A percentile compares a stretch with the other conserved stretches of the same genome.
Conservation (phyloP, 2,797 vertebrate species). For the Gobio occitaniae region DNA sequence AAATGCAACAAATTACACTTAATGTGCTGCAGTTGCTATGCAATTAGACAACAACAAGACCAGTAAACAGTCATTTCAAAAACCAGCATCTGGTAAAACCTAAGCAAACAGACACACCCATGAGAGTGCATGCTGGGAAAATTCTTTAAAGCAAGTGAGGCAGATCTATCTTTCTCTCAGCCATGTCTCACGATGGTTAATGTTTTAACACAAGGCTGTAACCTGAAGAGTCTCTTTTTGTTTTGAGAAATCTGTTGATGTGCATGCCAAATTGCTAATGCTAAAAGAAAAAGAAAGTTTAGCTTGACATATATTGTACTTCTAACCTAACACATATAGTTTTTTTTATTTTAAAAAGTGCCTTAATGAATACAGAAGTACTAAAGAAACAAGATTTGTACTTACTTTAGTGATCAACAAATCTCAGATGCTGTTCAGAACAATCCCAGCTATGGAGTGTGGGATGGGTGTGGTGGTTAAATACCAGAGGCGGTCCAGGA, state of each 20-base stretch:
- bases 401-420: slow-evolving; percentile 69
- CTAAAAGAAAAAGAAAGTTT: not conserved
- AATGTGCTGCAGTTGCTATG: not conserved
- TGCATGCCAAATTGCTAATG: not conserved
- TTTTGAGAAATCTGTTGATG: not conserved
- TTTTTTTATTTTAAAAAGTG: not conserved
- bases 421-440: slow-evolving; percentile 64
- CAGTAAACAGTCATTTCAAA: slow-evolving; percentile 19
- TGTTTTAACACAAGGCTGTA: not conserved
- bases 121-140: slow-evolving; percentile 27
- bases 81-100: not conserved
- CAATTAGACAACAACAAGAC: slow-evolving; percentile 1
- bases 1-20: not conserved
- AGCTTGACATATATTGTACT: not conserved
- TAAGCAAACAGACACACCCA: slow-evolving; percentile 54
- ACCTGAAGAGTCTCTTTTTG: not conserved
- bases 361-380: not conserved
- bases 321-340: not conserved
- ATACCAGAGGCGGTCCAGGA: slow-evolving; percentile 60
- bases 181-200: not conserved
- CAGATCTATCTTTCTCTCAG: not conserved
- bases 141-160: slow-evolving; percentile 29
- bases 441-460: slow-evolving; percentile 53
- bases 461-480: slow-evolving; percentile 71
- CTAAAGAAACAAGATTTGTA: slow-evolving; percentile 2